phyloP scores from a whole-genome alignment of 2,888 invertebrate species.

The Leucoma salicis region DNA sequence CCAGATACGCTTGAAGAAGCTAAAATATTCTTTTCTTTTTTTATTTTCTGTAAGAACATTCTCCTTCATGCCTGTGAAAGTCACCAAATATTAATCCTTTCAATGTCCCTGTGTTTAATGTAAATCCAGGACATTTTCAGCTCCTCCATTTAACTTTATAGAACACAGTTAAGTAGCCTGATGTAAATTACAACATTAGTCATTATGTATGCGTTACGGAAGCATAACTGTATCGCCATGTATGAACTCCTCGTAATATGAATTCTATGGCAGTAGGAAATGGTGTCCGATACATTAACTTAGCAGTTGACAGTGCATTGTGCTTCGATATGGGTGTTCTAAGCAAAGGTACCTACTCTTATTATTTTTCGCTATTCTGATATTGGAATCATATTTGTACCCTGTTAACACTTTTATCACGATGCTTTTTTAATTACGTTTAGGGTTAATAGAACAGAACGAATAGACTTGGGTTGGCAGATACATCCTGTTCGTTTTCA shows the following conservation, averaged over 20 bases:
- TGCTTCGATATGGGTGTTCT: constrained; percentile 49
- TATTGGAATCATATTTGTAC: no score
- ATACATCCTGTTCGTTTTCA: no score
- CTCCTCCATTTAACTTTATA: not conserved
- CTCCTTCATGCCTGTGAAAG: no score
- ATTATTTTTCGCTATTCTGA: not conserved
- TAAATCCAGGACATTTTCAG: no score
- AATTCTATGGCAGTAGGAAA: constrained; percentile 47
- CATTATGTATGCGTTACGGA: constrained; percentile 63
- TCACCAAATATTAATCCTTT: no score
- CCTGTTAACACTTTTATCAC: no score
- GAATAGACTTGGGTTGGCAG: not conserved
- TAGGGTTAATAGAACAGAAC: no score
- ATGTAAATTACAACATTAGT: constrained; percentile 58
- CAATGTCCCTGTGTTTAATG: no score
- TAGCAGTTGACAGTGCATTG: constrained; percentile 38
- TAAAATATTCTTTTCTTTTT: no score
- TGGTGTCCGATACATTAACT: constrained; percentile 33
- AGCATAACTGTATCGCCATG: constrained; percentile 67
- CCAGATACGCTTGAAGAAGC: no score
- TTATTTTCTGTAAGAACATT: no score
- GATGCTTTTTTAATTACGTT: no score
- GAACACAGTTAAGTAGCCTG: constrained; percentile 19
- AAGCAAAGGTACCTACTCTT: constrained; percentile 41
- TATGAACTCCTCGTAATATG: constrained; percentile 46